Base-by-base conservation (phyloP, 1,140 invertebrate species). In the Lepidotrigona ventralis region DNA sequence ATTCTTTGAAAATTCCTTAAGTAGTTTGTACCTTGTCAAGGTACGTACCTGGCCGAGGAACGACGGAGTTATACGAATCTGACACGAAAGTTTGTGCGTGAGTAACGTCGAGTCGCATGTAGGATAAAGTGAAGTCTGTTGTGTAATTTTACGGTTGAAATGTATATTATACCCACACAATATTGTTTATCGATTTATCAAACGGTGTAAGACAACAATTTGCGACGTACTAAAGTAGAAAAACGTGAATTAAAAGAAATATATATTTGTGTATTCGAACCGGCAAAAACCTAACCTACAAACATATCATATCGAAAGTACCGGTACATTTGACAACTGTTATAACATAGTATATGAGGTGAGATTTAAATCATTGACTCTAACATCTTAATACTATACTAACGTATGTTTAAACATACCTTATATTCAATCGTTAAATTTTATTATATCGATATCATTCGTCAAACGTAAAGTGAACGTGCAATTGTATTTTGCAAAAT, bases 241-340 rank as follows among this genome's bases (percentile, higher is more conserved):
- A 39, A 66, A 26, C 19, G 21, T 5, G 21, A 74, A 72, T 51
- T 51, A 68, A 29, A 39, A 54, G 29, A 8, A n/a, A 46, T 46
- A 69, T 56, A 72, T 23, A 23, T 21, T 60, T 26, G 46, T 72
- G 19, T 56, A 39, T 60, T 21, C 56, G 70, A 79, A 46, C 85
- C 88, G 88, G 87, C 85, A 58, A 85, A 89, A 88, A 82, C 78
- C 81, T 88, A 89, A 89, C 86, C 87, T 88, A 56, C 76, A 86
- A 86, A 64, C 9, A 29, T 39, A 58, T 23, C 33, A 6, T 23
- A 51, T 29, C 56, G 39, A 56, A 56, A 76, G 53, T 83, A 78
- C 63, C 81, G 81, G 81, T 68, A 23, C n/a, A 15, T 83, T 72
- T 79, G 82, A 58, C 63, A 60, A 81, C 58, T 56, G 60, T 29